phyloP scores from a whole-genome alignment of 2,113 vertebrate genomes.

The Callocephalon fimbriatum region DNA sequence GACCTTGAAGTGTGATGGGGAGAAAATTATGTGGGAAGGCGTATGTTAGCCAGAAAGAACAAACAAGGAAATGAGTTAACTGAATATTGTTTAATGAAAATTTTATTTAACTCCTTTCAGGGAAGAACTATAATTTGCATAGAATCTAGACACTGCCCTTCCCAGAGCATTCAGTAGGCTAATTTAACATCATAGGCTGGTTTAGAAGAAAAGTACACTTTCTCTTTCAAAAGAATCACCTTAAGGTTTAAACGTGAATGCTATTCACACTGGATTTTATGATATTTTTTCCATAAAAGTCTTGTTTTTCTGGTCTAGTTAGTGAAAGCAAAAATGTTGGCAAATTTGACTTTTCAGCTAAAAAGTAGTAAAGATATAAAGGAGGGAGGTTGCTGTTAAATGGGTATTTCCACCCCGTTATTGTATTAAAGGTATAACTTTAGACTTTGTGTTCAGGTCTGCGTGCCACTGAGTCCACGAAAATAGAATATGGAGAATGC shows the following conservation, averaged over 20 bases:
- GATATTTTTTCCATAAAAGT: not conserved
- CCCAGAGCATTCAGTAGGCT: not conserved
- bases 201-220: not conserved
- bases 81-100: not conserved
- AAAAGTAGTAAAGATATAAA: not conserved
- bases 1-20: slow-evolving; percentile 16
- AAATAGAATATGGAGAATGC: slow-evolving; percentile 69
- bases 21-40: not conserved
- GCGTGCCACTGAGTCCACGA: slow-evolving; percentile 16
- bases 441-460: slow-evolving; percentile 56
- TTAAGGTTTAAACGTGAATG: not conserved
- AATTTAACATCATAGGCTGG: not conserved
- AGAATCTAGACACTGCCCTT: not conserved
- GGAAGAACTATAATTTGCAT: not conserved
- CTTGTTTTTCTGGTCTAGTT: not conserved
- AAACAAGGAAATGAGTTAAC: not conserved
- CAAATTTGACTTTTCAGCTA: not conserved
- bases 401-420: not conserved
- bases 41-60: not conserved
- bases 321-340: not conserved
- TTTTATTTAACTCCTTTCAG: not conserved
- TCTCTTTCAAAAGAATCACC: not conserved
- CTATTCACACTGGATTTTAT: not conserved
- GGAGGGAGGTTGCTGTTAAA: not conserved
- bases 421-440: slow-evolving; percentile 25